phyloP scores from a whole-genome alignment of 2,113 vertebrate genomes.

The pig (Sus scrofa) region DNA sequence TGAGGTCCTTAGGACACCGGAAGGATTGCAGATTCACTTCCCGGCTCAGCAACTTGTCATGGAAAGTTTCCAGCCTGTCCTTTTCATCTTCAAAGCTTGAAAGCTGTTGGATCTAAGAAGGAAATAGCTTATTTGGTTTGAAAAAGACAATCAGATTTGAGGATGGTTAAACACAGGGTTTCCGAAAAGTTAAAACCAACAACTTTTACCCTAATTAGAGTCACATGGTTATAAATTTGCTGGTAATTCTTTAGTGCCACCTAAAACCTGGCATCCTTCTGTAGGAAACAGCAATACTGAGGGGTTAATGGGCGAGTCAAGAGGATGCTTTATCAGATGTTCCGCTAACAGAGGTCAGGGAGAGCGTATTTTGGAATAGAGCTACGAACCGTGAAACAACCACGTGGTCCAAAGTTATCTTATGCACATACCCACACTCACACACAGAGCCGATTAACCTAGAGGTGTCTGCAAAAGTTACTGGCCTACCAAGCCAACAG shows the following conservation, averaged over 20 bases:
- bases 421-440: neutral
- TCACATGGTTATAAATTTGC: slow-evolving; percentile 11
- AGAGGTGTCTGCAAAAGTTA: neutral
- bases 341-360: neutral
- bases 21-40: slow-evolving; percentile 47
- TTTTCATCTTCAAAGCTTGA: slow-evolving; percentile 83
- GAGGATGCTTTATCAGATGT: neutral
- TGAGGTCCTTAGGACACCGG: neutral
- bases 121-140: slow-evolving; percentile 73
- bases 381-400: neutral
- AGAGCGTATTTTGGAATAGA: neutral
- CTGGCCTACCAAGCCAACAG: neutral
- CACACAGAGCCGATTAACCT: neutral
- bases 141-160: slow-evolving; percentile 78
- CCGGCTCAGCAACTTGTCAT: slow-evolving; percentile 54
- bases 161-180: slow-evolving; percentile 49
- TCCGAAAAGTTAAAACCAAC: slow-evolving; percentile 67
- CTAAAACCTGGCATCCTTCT: neutral
- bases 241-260: neutral
- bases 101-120: slow-evolving; percentile 72
- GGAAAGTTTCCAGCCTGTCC: slow-evolving; percentile 71
- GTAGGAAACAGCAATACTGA: neutral
- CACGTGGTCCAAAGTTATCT: neutral
- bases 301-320: neutral
- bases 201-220: slow-evolving; percentile 1